These are phyloP conservation scores for Dicroscelio sp. DNA, from an alignment of 2,888 invertebrate species.

Conservation along the genomic window DNA sequence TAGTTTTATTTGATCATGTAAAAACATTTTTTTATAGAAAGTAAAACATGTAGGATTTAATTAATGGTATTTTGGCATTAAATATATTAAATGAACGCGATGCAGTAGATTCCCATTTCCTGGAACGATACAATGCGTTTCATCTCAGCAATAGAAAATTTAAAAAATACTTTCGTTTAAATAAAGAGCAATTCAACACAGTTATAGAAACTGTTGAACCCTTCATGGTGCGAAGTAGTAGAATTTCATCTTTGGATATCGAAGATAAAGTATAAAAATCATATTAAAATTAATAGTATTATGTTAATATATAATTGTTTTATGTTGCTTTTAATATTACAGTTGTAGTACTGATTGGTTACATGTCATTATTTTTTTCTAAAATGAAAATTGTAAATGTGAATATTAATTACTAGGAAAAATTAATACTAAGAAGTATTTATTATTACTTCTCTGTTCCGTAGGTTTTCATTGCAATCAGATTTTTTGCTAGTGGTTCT, in stretches of 20 bases:
- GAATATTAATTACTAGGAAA: too few relatives aligned
- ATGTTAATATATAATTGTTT: too few relatives aligned
- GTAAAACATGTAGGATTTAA: too few relatives aligned
- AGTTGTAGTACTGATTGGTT: background rate
- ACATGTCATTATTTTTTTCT: too few relatives aligned
- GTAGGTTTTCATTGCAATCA: too few relatives aligned
- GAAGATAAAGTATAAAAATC: slow-evolving; percentile 13
- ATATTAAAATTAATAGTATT: too few relatives aligned
- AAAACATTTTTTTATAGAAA: too few relatives aligned
- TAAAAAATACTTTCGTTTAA: slow-evolving; percentile 12
- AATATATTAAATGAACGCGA: slow-evolving; percentile 1
- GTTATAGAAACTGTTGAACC: slow-evolving; percentile 2
- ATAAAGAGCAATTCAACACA: background rate
- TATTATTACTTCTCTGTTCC: too few relatives aligned
- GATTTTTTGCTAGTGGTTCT: too few relatives aligned
- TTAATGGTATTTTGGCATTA: background rate
- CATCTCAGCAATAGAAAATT: background rate
- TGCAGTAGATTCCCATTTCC: background rate
- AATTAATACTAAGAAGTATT: too few relatives aligned
- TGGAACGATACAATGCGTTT: background rate
- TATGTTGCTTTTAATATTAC: too few relatives aligned
- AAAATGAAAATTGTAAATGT: too few relatives aligned
- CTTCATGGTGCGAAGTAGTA: background rate
- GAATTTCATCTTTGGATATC: slow-evolving; percentile 9
- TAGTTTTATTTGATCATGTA: background rate